These are phyloP conservation scores for Heterochromis multidens DNA, from an alignment of 2,113 vertebrate species.

Conservation along the genomic window DNA sequence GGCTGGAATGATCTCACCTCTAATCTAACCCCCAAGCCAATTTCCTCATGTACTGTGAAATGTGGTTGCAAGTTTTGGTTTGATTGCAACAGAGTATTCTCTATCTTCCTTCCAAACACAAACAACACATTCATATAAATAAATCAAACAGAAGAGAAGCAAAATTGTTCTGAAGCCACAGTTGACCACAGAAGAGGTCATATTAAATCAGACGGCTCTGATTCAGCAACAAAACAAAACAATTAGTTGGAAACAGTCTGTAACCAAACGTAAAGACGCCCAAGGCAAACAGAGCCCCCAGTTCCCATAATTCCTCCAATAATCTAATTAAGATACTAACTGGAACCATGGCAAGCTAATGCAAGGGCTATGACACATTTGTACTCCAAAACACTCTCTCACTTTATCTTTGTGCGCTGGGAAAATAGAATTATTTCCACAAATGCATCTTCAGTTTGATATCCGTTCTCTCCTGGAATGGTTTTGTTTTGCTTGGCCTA, in stretches of 20 bases:
- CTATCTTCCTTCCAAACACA: not conserved
- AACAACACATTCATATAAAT: not conserved
- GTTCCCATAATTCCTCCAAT: conserved; percentile 42
- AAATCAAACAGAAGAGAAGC: not conserved
- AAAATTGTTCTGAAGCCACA: not conserved
- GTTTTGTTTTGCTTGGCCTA: conserved; percentile 56
- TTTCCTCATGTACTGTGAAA: not conserved
- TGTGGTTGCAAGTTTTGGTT: not conserved
- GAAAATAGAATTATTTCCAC: conserved; percentile 60
- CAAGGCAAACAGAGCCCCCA: conserved; percentile 33
- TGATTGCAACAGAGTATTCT: not conserved
- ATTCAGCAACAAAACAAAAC: conserved; percentile 50
- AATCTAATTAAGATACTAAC: conserved; percentile 61
- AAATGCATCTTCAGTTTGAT: conserved; percentile 47
- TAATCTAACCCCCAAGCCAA: not conserved
- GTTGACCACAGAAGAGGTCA: not conserved
- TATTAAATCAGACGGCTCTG: not conserved
- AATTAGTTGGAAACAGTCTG: conserved; percentile 42
- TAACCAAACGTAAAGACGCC: conserved; percentile 22
- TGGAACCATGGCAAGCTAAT: conserved; percentile 58
- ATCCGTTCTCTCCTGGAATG: conserved; percentile 43
- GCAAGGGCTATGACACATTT: conserved; percentile 53
- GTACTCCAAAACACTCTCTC: conserved; percentile 23
- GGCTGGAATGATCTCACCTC: not conserved
- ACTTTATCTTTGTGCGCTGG: conserved; percentile 52